Evolutionary conservation across 2,888 invertebrate genomes (phyloP), one percentile per base, ranked within the genome.

Genomic region (Euzophera pinguis): DNA sequence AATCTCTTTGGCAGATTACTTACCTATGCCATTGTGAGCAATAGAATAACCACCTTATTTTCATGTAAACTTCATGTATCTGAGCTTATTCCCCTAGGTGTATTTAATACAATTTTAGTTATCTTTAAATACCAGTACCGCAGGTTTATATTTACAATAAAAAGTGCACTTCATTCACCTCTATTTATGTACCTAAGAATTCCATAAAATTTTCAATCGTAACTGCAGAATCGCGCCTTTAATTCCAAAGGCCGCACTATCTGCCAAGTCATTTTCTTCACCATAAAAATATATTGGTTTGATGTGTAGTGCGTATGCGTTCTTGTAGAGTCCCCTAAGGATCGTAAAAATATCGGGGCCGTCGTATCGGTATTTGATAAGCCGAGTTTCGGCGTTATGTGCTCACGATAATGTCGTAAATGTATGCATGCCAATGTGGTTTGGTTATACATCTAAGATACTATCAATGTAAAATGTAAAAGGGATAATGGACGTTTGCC

Each of bases 241-340:
- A 47, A 47, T 47, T 47, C 37, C 29, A 4, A 50, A 27, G 47
- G 38, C 47, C 32, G 16, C 45, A 27, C 41, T 13, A 37, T 56
- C 53, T 56, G 48, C 38, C 47, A 35, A 48, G 52, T 43, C 53
- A 49, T 53, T 49, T 51, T 38, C 45, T 38, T 34, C 32, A 32
- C 39, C 53, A 49, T 56, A 56, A 56, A 51, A 48, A 53, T 51
- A 53, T 56, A 56, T 56, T 52, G 56, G 50, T 39, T 47, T 47
- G 49, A 45, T 48, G 35, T 45, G 41, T 39, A 45, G 38, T 48
- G 48, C 38, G 37, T 27, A 38, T n/a, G 17, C 22, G 13, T 9
- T 45, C 45, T 38, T 34, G 13, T 34, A 34, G 47, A n/a, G 12
- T 3, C 8, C 35, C 47, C 6, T 4, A 10, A n/a, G 14, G 47